Evolutionary conservation across 2,113 vertebrate genomes (phyloP).

Genomic region (Pelobates fuscus): DNA sequence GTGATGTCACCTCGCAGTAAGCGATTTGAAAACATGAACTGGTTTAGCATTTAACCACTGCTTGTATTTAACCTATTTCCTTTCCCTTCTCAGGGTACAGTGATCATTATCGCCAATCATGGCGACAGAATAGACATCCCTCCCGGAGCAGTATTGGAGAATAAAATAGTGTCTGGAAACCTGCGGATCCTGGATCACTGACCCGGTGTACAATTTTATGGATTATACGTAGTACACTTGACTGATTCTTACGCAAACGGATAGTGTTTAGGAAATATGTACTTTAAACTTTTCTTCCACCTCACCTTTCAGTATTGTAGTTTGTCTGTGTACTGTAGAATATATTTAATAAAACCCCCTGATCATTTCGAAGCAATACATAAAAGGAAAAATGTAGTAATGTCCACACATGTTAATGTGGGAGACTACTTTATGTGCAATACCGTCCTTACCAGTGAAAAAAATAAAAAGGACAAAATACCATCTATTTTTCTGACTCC

Average conservation of each 20-base stretch:
- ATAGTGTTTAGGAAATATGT: neutral
- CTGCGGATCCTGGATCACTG: slow-evolving; percentile 97
- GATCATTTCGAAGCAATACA: slow-evolving; percentile 40
- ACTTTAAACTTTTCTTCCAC: neutral
- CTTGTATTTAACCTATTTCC: no score
- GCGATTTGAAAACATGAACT: no score
- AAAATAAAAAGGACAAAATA: slow-evolving; percentile 30
- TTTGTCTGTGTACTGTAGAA: slow-evolving; percentile 25
- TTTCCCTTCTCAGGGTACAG: slow-evolving; percentile 81
- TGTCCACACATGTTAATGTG: slow-evolving; percentile 4
- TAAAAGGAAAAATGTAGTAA: neutral
- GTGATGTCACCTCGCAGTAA: no score
- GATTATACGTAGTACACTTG: slow-evolving; percentile 10
- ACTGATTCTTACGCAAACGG: neutral
- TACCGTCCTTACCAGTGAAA: slow-evolving; percentile 27
- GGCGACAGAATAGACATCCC: slow-evolving; percentile 98
- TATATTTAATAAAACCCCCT: slow-evolving; percentile 30
- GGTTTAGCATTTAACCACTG: no score
- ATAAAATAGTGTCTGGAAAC: slow-evolving; percentile 98
- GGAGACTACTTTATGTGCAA: slow-evolving; percentile 25
- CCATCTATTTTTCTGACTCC: no score
- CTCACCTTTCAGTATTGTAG: slow-evolving; percentile 34
- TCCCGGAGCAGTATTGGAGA: slow-evolving; percentile 91
- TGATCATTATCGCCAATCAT: slow-evolving; percentile 98
- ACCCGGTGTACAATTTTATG: slow-evolving; percentile 47